These are phyloP conservation scores for Dexiosoma caninum DNA, from an alignment of 2,888 invertebrate species.

Conservation along the genomic window DNA sequence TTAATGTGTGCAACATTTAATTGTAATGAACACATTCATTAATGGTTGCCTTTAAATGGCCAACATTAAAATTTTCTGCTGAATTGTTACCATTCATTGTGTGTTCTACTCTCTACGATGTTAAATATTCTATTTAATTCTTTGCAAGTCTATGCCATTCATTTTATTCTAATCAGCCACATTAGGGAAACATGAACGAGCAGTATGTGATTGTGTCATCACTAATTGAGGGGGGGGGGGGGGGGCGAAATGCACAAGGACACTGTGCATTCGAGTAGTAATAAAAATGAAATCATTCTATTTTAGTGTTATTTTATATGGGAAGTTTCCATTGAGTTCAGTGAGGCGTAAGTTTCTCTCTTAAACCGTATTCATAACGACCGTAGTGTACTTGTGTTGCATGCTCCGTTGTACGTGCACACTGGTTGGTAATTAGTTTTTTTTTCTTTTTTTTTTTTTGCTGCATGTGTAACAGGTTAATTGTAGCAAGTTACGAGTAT, in stretches of 20 bases:
- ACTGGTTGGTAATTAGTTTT: slow-evolving; percentile 52
- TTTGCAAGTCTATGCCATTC: slow-evolving; percentile 29
- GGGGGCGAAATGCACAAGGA: not conserved
- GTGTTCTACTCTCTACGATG: not conserved
- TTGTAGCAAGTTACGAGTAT: slow-evolving; percentile 60
- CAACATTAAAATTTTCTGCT: slow-evolving; percentile 55
- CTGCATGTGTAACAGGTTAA: slow-evolving; percentile 60
- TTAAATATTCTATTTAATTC: slow-evolving; percentile 28
- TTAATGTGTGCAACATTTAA: slow-evolving; percentile 61
- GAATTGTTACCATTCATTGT: slow-evolving; percentile 44
- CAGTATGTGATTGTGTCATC: not conserved
- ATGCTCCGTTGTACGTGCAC: slow-evolving; percentile 15
- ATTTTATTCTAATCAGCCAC: slow-evolving; percentile 40
- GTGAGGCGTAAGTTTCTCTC: not conserved
- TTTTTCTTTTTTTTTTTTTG: slow-evolving; percentile 9
- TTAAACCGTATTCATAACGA: not conserved
- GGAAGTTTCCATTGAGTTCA: not conserved
- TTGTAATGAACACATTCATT: slow-evolving; percentile 63
- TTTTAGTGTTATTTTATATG: not conserved
- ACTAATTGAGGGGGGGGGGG: no score
- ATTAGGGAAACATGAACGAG: slow-evolving; percentile 2
- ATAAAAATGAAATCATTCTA: not conserved
- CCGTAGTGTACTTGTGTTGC: slow-evolving; percentile 2
- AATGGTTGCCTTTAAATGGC: slow-evolving; percentile 59
- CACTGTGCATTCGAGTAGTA: slow-evolving; percentile 3